Base-by-base conservation (phyloP, 2,797 vertebrate genomes). In the Chaenodraco wilsoni region DNA sequence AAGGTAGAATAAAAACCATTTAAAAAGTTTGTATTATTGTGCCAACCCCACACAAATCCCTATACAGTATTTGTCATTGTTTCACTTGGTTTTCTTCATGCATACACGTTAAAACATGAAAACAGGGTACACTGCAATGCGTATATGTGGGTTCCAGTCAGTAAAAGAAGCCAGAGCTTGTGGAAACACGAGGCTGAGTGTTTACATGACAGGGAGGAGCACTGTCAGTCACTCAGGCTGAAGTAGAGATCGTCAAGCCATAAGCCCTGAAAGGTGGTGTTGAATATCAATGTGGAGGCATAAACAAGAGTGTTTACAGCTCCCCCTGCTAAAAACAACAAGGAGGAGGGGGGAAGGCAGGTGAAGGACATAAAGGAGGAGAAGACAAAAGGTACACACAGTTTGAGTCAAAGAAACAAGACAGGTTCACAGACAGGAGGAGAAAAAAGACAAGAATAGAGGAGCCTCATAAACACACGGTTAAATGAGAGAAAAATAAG, bases 281-380 rank as follows among this genome's bases (percentile, higher is more conserved):
- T 71, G 91, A 91, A 92, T 92, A 80, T 68, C 79, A 91, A 93
- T 90, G 76, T 69, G 12, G 73, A 74, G 54, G 72, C 82, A 88
- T 88, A 87, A 87, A 90, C 81, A 88, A 74, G 57, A 82, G 72
- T 59, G 65, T 92, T 87, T 84, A 86, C 78, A 75, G 69, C 78
- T 75, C 48, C 69, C 65, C 52, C 72, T 83, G 86, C 82, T 64
- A 82, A 81, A 83, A 83, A 80, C 71, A 81, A 76, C 7, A 23
- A 64, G 50, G 55, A 61, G 50, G 57, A 54, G 74, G 65, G 52
- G 51, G 6, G 11, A 11, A 14, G 16, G 71, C 66, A 64, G 83
- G 78, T 65, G 76, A 87, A 85, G 85, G 87, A 76, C 72, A 67
- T 49, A 54, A 52, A 65, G 48, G 65, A 69, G 44, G 58, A 31